Percentiles rank a stretch among this genome's conserved stretches.
Evolutionary conservation across 2,797 vertebrate genomes (phyloP).

Genomic region (Diglossa cyanea): DNA sequence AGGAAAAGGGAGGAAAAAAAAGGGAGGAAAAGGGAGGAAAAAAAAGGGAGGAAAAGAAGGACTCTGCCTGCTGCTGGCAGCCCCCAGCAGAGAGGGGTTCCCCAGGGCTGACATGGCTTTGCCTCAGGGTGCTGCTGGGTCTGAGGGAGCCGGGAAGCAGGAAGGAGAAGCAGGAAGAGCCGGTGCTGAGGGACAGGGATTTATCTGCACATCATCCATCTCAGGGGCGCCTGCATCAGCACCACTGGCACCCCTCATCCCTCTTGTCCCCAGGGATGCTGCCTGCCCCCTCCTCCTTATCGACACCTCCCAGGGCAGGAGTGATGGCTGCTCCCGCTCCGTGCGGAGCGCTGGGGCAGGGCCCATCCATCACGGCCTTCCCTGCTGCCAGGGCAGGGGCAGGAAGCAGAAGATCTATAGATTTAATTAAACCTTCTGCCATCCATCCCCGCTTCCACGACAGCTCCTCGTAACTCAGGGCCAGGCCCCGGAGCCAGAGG

Average conservation of each 20-base stretch:
- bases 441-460: conserved; percentile 7
- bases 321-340: background rate
- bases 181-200: fast-evolving
- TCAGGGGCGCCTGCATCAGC: background rate
- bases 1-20: too few relatives aligned
- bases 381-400: conserved; percentile 7
- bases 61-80: background rate
- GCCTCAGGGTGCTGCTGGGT: background rate
- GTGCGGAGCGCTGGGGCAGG: background rate
- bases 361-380: conserved; percentile 39
- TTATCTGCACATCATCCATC: background rate
- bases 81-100: fast-evolving
- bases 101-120: fast-evolving
- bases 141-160: fast-evolving
- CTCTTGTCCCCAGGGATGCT: background rate
- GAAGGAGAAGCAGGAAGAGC: background rate
- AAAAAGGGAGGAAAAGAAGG: background rate
- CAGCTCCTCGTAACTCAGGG: conserved; percentile 32
- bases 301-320: background rate
- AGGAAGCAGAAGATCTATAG: conserved; percentile 74
- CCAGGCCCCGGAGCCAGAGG: background rate
- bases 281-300: background rate
- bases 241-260: background rate
- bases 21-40: too few relatives aligned
- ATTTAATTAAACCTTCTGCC: conserved; percentile 77